These are phyloP conservation scores for Poecilia gillii DNA, from an alignment of 2,797 vertebrate species.

Conservation along the genomic window DNA sequence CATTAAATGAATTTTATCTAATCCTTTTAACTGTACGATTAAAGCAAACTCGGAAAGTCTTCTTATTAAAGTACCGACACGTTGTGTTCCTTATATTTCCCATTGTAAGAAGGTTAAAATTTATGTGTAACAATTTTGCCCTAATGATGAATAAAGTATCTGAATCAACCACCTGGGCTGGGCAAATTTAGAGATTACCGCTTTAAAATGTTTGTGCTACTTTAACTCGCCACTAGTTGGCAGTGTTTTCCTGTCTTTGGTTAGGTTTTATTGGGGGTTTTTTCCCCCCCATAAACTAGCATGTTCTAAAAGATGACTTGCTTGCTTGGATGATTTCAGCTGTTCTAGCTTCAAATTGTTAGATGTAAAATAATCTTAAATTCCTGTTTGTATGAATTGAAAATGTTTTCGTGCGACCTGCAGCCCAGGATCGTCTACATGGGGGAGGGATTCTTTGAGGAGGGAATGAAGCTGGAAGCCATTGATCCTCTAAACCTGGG, in stretches of 20 bases:
- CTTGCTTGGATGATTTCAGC: background rate
- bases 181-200: background rate
- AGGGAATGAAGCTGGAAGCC: constrained; percentile 95
- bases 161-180: too few relatives aligned
- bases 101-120: background rate
- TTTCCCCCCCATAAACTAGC: background rate
- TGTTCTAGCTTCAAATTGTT: background rate
- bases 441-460: constrained; percentile 89
- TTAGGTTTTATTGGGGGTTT: background rate
- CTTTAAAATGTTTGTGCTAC: too few relatives aligned
- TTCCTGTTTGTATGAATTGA: background rate
- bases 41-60: background rate
- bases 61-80: background rate
- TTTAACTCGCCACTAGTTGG: background rate
- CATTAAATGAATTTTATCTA: background rate
- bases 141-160: background rate
- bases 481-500: constrained; percentile 95
- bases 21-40: background rate
- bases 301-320: background rate
- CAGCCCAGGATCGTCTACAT: constrained; percentile 92
- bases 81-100: background rate
- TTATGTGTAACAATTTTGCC: background rate
- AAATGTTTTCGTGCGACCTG: constrained; percentile 3
- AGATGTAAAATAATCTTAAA: background rate
- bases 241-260: background rate